Conservation (phyloP, 2,888 invertebrate genomes). For the Meghimatium bilineatum region DNA sequence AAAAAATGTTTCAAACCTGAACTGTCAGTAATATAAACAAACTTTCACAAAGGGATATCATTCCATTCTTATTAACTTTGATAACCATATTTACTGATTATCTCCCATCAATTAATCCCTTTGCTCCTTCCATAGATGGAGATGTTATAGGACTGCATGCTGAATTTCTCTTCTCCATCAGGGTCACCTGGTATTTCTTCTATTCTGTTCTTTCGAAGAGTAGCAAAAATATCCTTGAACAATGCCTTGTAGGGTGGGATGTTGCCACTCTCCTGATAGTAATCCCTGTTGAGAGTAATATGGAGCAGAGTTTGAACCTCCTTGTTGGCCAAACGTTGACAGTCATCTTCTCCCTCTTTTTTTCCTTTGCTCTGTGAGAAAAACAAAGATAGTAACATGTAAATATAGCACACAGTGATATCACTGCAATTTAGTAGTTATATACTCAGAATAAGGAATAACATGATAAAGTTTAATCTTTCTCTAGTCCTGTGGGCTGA, state of each 20-base stretch:
- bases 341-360: constrained; percentile 37
- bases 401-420: too few species aligned
- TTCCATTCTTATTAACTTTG: neutral
- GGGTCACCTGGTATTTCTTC: constrained; percentile 61
- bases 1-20: neutral
- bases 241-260: constrained; percentile 76
- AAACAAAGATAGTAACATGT: neutral
- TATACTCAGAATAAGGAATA: too few species aligned
- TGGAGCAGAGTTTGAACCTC: constrained; percentile 66
- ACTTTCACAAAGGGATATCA: neutral
- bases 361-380: constrained; percentile 36
- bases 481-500: too few species aligned
- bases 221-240: constrained; percentile 76
- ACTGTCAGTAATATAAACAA: neutral
- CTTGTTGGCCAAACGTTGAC: constrained; percentile 59
- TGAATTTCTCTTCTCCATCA: constrained; percentile 42
- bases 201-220: constrained; percentile 69
- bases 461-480: too few species aligned
- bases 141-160: constrained; percentile 41
- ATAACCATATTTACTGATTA: neutral
- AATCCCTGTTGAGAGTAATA: constrained; percentile 56
- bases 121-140: constrained; percentile 17
- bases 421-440: too few species aligned
- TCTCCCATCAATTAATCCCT: constrained; percentile 29
- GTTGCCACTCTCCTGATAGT: constrained; percentile 58